Evolutionary conservation across 2,888 invertebrate genomes (phyloP).

Genomic region (Meiosimyza platycephala): DNA sequence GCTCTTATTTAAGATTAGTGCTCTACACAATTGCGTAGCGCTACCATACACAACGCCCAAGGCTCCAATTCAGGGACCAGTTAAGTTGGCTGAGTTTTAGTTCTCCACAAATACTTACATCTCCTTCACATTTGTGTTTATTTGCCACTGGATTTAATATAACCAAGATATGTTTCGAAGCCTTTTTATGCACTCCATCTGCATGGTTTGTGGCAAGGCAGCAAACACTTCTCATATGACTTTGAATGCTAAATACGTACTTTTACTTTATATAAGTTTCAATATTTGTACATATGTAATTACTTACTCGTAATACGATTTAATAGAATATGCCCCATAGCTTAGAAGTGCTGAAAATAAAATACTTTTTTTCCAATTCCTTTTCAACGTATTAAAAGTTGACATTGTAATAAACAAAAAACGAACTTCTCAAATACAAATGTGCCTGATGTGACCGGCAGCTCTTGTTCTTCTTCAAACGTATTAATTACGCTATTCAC

Average conservation of each 20-base stretch:
- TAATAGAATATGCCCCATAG: neutral
- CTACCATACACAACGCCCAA: too few species aligned
- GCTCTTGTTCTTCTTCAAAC: too few species aligned
- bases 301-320: neutral
- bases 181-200: neutral
- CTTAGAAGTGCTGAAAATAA: neutral
- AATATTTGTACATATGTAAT: too few species aligned
- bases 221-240: neutral
- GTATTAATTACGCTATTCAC: too few species aligned
- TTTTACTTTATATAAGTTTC: neutral
- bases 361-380: neutral
- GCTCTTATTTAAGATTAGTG: too few species aligned
- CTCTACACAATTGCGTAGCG: too few species aligned
- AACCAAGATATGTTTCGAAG: neutral
- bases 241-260: neutral
- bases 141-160: slow-evolving; percentile 4
- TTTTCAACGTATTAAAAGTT: slow-evolving; percentile 25
- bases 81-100: too few species aligned
- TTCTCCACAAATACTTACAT: neutral
- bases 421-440: too few species aligned
- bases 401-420: too few species aligned
- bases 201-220: neutral
- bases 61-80: too few species aligned
- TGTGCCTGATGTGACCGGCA: too few species aligned
- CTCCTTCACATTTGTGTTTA: neutral